Conservation (phyloP, 35 echinoderm and acorn worm species). For the Anneissia japonica region DNA sequence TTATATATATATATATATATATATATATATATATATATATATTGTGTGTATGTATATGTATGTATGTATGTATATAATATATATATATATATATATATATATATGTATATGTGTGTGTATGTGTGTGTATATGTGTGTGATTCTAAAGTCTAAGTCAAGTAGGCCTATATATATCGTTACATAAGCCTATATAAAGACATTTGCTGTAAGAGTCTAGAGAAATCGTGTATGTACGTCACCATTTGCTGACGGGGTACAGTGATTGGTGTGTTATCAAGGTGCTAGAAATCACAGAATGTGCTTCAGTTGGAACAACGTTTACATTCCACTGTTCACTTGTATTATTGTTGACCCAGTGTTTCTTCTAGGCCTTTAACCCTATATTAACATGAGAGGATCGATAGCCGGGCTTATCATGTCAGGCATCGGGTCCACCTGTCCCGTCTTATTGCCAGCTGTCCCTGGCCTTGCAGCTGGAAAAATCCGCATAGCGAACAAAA, state of each 20-base stretch:
- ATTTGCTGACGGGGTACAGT: not conserved
- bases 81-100: too few species aligned
- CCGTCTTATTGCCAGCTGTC: not conserved
- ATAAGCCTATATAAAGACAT: too few species aligned
- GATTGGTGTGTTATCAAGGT: not conserved
- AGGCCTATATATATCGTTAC: too few species aligned
- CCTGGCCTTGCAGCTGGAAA: not conserved
- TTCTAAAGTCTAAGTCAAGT: too few species aligned
- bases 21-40: too few species aligned
- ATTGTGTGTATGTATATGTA: too few species aligned
- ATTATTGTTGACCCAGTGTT: not conserved
- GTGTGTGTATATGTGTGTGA: too few species aligned
- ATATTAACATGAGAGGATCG: not conserved
- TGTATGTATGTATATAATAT: too few species aligned
- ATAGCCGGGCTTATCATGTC: not conserved
- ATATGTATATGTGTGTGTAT: too few species aligned
- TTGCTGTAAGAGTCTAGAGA: too few species aligned
- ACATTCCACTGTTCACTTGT: not conserved
- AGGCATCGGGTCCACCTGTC: not conserved
- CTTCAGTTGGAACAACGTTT: not conserved
- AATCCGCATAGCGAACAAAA: not conserved
- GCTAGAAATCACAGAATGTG: not conserved
- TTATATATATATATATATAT: too few species aligned
- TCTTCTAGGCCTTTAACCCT: not conserved
- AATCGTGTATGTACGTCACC: too few species aligned